Evolutionary conservation across 2,113 vertebrate genomes (phyloP).

Genomic region (Atractosteus spatula): DNA sequence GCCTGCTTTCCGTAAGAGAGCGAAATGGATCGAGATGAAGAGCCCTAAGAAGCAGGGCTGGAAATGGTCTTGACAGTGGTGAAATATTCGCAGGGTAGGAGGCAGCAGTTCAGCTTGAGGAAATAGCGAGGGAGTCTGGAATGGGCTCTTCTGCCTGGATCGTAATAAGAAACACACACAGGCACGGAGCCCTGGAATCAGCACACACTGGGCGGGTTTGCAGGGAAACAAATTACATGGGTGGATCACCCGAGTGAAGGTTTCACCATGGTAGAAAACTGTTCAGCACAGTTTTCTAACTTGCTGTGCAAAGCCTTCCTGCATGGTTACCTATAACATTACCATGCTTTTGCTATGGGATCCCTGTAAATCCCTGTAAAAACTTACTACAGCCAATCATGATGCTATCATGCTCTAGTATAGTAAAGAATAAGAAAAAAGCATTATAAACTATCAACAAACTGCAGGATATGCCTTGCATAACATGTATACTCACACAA

Average conservation of each 20-base stretch:
- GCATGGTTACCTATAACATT: too few species aligned
- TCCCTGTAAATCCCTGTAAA: too few species aligned
- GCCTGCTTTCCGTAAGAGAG: not conserved
- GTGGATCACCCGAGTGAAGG: too few species aligned
- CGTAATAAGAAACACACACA: constrained; percentile 36
- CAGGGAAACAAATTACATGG: too few species aligned
- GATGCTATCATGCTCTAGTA: not conserved
- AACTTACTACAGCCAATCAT: too few species aligned
- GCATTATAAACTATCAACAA: too few species aligned
- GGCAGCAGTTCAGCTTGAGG: constrained; percentile 29
- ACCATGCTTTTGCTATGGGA: too few species aligned
- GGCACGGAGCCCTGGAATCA: constrained; percentile 22
- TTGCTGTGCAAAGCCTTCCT: too few species aligned
- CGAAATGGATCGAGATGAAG: not conserved
- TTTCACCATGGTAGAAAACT: too few species aligned
- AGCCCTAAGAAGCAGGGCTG: constrained; percentile 20
- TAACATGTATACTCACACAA: not conserved
- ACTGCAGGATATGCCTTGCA: not conserved
- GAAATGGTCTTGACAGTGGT: constrained; percentile 32
- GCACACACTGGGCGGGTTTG: constrained; percentile 16
- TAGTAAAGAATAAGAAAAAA: not conserved
- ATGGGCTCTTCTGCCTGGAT: constrained; percentile 8
- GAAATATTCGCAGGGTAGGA: constrained; percentile 27
- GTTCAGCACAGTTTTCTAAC: too few species aligned
- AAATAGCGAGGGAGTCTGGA: constrained; percentile 13